phyloP scores from a whole-genome alignment of 2,113 vertebrate species.

The Proteles cristata region DNA sequence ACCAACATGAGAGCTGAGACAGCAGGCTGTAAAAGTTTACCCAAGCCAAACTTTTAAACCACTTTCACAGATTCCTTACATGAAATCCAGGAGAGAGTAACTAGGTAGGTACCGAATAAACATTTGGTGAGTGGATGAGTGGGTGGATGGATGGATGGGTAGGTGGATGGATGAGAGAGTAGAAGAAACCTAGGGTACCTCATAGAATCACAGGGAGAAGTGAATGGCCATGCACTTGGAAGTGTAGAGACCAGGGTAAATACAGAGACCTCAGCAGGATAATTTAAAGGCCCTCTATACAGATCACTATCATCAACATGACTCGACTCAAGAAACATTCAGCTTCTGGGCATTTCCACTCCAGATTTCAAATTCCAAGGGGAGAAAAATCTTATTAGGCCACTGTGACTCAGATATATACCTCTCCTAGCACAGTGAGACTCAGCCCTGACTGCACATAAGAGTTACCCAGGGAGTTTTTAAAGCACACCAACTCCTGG shows the following conservation, averaged over 20 bases:
- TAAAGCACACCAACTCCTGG: not conserved
- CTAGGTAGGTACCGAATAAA: not conserved
- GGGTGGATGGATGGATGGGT: not conserved
- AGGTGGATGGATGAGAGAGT: not conserved
- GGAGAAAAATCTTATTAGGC: not conserved
- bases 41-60: slow-evolving; percentile 21
- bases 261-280: not conserved
- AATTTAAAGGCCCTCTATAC: not conserved
- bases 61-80: not conserved
- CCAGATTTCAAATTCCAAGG: not conserved
- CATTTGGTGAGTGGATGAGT: not conserved
- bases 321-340: not conserved
- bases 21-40: not conserved
- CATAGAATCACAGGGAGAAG: not conserved
- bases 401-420: not conserved
- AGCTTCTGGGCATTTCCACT: not conserved
- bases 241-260: not conserved
- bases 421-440: not conserved
- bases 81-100: not conserved
- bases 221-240: not conserved
- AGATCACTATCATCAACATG: not conserved
- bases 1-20: not conserved
- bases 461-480: not conserved
- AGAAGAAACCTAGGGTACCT: not conserved
- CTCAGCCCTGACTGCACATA: not conserved